Percentiles rank a stretch among this genome's conserved stretches.
phyloP scores from a whole-genome alignment of 1,140 invertebrate species.

The Brachionus plicatilis region DNA sequence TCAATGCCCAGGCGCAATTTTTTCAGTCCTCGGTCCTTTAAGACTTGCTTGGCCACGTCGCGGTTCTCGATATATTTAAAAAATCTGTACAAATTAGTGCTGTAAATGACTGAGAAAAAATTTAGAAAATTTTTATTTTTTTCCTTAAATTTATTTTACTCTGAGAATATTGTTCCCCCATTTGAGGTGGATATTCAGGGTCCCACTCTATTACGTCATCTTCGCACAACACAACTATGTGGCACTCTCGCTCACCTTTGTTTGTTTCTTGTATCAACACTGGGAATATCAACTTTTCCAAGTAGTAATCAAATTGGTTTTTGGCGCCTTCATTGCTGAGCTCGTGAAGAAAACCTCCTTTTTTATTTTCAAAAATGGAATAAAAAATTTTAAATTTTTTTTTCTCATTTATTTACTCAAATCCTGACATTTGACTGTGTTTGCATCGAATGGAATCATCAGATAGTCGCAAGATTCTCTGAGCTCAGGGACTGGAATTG shows the following conservation, averaged over 20 bases:
- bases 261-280: slow-evolving; percentile 43
- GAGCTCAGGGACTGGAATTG: slow-evolving; percentile 82
- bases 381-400: slow-evolving; percentile 51
- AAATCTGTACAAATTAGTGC: slow-evolving; percentile 87
- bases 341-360: slow-evolving; percentile 90
- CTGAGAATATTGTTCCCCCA: slow-evolving; percentile 90
- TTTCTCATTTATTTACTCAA: slow-evolving; percentile 61
- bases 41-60: slow-evolving; percentile 94
- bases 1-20: slow-evolving; percentile 98
- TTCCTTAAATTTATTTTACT: neutral
- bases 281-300: slow-evolving; percentile 64
- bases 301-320: slow-evolving; percentile 88
- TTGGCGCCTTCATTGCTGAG: slow-evolving; percentile 95
- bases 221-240: slow-evolving; percentile 87
- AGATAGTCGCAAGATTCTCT: slow-evolving; percentile 97
- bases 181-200: slow-evolving; percentile 95
- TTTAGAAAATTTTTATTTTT: neutral
- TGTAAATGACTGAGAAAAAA: slow-evolving; percentile 62
- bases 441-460: slow-evolving; percentile 91
- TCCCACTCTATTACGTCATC: slow-evolving; percentile 97
- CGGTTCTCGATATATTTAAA: slow-evolving; percentile 99
- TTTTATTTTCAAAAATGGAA: slow-evolving; percentile 36
- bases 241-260: slow-evolving; percentile 61
- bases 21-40: slow-evolving; percentile 95
- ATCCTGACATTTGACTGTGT: slow-evolving; percentile 90